Evolutionary conservation across 2,888 invertebrate species (phyloP).

Genomic region (Oscheius sp.): DNA sequence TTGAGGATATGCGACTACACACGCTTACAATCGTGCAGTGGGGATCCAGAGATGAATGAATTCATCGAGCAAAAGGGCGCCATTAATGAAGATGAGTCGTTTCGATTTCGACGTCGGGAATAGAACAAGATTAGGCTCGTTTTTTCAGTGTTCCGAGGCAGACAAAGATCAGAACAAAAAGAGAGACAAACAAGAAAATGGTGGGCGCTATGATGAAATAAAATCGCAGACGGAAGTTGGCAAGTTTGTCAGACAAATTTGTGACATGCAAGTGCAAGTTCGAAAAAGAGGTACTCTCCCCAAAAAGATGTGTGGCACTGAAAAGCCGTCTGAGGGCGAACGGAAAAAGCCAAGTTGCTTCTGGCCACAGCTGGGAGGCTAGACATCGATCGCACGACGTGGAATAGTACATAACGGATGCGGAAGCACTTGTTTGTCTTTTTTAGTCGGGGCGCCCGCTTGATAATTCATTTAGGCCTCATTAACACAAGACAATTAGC

Average conservation of each 20-base stretch:
- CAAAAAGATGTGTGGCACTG: background rate
- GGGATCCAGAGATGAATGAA: slow-evolving; percentile 12
- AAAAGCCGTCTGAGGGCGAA: slow-evolving; percentile 16
- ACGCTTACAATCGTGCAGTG: background rate
- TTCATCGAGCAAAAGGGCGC: slow-evolving; percentile 11
- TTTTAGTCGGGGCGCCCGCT: slow-evolving; percentile 7
- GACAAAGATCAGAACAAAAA: no score
- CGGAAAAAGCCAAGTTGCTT: slow-evolving; percentile 33
- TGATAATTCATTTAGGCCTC: slow-evolving; percentile 28
- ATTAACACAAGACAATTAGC: no score
- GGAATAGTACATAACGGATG: slow-evolving; percentile 37
- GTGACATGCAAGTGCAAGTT: background rate
- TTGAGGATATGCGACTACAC: slow-evolving; percentile 16
- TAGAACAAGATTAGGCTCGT: background rate
- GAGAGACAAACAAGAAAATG: no score
- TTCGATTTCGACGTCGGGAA: slow-evolving; percentile 6
- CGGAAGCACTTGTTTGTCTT: slow-evolving; percentile 30
- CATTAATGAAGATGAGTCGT: slow-evolving; percentile 23
- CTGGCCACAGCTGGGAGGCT: slow-evolving; percentile 35
- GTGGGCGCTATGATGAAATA: no score
- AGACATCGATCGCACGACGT: slow-evolving; percentile 36
- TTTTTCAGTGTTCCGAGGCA: background rate
- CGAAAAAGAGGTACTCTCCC: background rate
- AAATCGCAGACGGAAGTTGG: background rate
- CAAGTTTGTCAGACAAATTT: slow-evolving; percentile 4